These are phyloP conservation scores for Rhingia rostrata DNA, from an alignment of 2,888 invertebrate genomes.

Conservation along the genomic window DNA sequence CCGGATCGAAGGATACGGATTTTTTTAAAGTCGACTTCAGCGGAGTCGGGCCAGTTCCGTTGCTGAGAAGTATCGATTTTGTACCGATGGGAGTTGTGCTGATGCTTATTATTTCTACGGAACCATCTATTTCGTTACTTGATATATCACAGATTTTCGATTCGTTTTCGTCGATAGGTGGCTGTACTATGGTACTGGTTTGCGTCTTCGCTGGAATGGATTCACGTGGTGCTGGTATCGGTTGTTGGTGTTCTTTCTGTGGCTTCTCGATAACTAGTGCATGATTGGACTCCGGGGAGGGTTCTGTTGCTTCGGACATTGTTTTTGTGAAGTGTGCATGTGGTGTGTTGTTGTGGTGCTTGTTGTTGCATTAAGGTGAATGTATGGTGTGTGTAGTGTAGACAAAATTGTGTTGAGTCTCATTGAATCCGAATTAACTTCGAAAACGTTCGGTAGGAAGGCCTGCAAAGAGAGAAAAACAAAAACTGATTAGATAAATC, in stretches of 20 bases:
- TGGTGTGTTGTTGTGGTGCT: slow-evolving; percentile 36
- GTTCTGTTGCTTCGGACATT: slow-evolving; percentile 72
- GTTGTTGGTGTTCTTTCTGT: slow-evolving; percentile 25
- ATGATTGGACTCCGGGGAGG: slow-evolving; percentile 64
- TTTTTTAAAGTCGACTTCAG: slow-evolving; percentile 78
- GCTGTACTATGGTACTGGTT: slow-evolving; percentile 9
- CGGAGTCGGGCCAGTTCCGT: slow-evolving; percentile 32
- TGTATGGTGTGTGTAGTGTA: slow-evolving; percentile 57
- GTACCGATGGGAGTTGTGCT: slow-evolving; percentile 25
- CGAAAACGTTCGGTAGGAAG: slow-evolving; percentile 62
- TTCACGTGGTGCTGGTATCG: slow-evolving; percentile 61
- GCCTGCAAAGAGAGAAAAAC: slow-evolving; percentile 42
- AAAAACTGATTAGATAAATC: slow-evolving; percentile 29
- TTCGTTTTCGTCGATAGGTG: slow-evolving; percentile 31
- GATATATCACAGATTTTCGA: slow-evolving; percentile 63
- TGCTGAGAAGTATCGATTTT: slow-evolving; percentile 51
- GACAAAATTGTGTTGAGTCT: slow-evolving; percentile 46
- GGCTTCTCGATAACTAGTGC: slow-evolving; percentile 55
- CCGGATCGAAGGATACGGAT: slow-evolving; percentile 80
- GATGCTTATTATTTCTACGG: not conserved
- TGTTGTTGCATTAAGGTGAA: slow-evolving; percentile 64
- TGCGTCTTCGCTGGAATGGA: slow-evolving; percentile 43
- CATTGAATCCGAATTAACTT: slow-evolving; percentile 67
- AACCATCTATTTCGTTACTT: slow-evolving; percentile 13
- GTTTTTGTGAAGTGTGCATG: slow-evolving; percentile 57